Conservation (phyloP, 2,888 invertebrate species). For the Apodemia duryi region DNA sequence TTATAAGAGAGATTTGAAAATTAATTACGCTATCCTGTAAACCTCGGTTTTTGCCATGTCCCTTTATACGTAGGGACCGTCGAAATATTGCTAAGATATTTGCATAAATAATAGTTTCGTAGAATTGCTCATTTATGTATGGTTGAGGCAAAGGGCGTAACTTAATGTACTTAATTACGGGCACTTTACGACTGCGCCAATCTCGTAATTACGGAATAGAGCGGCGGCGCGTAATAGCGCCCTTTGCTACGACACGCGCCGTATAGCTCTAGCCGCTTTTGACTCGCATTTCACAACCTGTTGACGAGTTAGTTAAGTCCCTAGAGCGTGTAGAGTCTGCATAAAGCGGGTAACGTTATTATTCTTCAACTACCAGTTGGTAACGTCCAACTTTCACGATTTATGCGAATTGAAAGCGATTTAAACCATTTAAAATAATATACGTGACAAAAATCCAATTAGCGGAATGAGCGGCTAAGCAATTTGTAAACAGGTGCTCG, state of each 20-base stretch:
- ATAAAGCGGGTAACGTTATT: conserved; percentile 50
- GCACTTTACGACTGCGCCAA: conserved; percentile 66
- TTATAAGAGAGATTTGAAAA: no score
- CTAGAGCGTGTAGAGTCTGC: conserved; percentile 50
- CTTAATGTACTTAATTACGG: conserved; percentile 71
- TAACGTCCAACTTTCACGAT: conserved; percentile 24
- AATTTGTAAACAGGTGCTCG: conserved; percentile 51
- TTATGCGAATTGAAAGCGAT: conserved; percentile 7
- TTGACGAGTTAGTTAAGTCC: conserved; percentile 68
- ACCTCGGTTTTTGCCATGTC: no score
- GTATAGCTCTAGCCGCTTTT: conserved; percentile 57
- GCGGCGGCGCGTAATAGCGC: conserved; percentile 65
- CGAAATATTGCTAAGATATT: neutral
- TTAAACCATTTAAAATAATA: conserved; percentile 21
- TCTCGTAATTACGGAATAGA: conserved; percentile 71
- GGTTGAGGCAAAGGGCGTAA: conserved; percentile 46
- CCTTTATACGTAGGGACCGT: no score
- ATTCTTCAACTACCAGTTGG: conserved; percentile 32
- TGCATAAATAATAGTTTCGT: conserved; percentile 6
- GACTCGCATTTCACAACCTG: conserved; percentile 72
- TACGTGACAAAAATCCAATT: conserved; percentile 31
- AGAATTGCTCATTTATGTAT: conserved; percentile 20
- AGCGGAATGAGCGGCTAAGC: conserved; percentile 34
- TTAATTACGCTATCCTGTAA: no score
- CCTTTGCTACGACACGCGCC: conserved; percentile 64